Percentiles rank a stretch among this genome's conserved stretches.
phyloP scores from a whole-genome alignment of 2,888 invertebrate genomes.

The Diarsia rubi region DNA sequence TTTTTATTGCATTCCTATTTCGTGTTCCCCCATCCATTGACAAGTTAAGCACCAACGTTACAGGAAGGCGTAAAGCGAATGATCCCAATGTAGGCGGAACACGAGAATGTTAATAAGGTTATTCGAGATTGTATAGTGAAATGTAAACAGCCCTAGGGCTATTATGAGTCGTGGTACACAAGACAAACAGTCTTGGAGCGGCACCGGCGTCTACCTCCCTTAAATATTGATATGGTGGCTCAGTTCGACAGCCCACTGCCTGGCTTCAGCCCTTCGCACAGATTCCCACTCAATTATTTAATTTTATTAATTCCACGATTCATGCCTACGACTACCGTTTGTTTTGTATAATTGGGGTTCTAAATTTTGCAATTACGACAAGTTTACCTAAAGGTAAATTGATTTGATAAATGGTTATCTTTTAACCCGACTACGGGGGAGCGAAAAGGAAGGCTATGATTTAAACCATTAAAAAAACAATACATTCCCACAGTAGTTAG shows the following conservation, averaged over 20 bases:
- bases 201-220: constrained; percentile 78
- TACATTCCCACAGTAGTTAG: too few relatives aligned
- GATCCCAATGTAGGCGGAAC: constrained; percentile 61
- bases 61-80: constrained; percentile 65
- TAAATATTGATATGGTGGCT: constrained; percentile 85
- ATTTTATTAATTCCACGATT: constrained; percentile 63
- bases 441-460: too few relatives aligned
- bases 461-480: too few relatives aligned
- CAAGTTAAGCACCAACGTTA: constrained; percentile 63
- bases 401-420: constrained; percentile 34
- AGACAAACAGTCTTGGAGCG: constrained; percentile 82
- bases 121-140: constrained; percentile 83
- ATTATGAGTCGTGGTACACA: constrained; percentile 85
- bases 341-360: constrained; percentile 56
- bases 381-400: constrained; percentile 34
- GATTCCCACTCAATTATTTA: constrained; percentile 68
- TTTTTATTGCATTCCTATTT: constrained; percentile 63
- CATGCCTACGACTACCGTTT: constrained; percentile 55
- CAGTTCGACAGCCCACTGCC: constrained; percentile 46
- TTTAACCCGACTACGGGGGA: neutral
- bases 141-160: constrained; percentile 84
- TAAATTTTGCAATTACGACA: constrained; percentile 44
- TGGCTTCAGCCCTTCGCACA: constrained; percentile 45
- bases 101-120: constrained; percentile 83
- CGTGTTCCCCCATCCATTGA: constrained; percentile 58